Conservation (phyloP, 2,113 vertebrate genomes). For the Craseonycteris thonglongyai region DNA sequence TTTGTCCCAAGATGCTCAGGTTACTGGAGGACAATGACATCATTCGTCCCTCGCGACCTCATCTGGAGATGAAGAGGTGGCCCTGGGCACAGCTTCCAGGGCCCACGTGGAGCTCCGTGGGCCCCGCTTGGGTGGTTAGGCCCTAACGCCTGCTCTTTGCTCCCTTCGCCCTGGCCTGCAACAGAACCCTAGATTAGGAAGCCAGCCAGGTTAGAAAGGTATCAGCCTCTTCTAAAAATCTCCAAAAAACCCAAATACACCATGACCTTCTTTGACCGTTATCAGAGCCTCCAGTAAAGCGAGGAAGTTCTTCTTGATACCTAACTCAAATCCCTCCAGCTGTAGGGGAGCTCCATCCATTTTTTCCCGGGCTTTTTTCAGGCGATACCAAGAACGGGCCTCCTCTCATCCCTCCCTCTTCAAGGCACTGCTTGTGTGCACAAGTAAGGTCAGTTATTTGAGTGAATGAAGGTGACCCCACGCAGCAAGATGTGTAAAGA, state of each 20-base stretch:
- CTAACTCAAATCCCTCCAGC: not conserved
- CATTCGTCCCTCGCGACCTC: not conserved
- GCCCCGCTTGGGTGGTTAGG: not conserved
- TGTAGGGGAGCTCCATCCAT: not conserved
- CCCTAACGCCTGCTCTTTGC: not conserved
- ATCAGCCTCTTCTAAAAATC: not conserved
- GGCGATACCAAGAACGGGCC: not conserved
- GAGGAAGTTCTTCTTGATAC: not conserved
- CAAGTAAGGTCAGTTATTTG: not conserved
- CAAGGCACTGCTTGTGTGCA: not conserved
- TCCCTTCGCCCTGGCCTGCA: not conserved
- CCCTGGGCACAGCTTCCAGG: not conserved
- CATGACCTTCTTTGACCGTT: not conserved
- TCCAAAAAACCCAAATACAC: not conserved
- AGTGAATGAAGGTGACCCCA: not conserved
- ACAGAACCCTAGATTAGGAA: too few species aligned
- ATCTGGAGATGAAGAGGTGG: not conserved
- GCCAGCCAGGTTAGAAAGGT: not conserved
- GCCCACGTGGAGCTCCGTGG: too few species aligned
- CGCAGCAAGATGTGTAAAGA: not conserved
- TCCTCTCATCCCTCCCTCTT: not conserved
- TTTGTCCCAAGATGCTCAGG: slow-evolving; percentile 42
- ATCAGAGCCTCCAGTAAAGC: not conserved
- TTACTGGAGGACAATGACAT: not conserved
- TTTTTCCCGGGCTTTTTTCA: not conserved